A percentile compares a stretch with the other conserved stretches of the same genome.
Conservation (phyloP, 2,113 vertebrate species). For the Pituophis catenifer region DNA sequence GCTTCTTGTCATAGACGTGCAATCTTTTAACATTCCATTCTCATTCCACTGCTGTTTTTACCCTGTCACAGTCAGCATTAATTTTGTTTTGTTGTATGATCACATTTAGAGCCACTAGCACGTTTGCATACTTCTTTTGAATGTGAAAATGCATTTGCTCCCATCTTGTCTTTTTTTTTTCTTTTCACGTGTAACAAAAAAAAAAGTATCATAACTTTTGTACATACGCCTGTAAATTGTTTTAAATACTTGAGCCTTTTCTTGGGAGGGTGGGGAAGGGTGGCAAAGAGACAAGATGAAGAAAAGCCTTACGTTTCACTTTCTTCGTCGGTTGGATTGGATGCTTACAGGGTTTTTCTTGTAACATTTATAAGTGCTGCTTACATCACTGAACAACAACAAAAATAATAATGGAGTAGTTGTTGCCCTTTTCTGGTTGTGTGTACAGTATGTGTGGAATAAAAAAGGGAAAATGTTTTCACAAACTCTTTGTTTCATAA, state of each 20-base stretch:
- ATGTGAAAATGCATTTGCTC: slow-evolving; percentile 88
- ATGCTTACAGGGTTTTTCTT: slow-evolving; percentile 99
- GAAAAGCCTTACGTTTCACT: slow-evolving; percentile 99
- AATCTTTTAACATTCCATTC: slow-evolving; percentile 98
- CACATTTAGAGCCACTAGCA: slow-evolving; percentile 92
- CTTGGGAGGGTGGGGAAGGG: slow-evolving; percentile 76
- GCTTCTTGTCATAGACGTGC: slow-evolving; percentile 93
- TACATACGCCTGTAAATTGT: slow-evolving; percentile 99
- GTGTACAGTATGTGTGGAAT: slow-evolving; percentile 85
- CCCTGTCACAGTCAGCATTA: slow-evolving; percentile 80
- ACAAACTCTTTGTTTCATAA: slow-evolving; percentile 94
- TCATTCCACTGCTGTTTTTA: slow-evolving; percentile 76
- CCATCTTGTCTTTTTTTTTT: slow-evolving; percentile 77
- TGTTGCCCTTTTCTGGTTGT: slow-evolving; percentile 82
- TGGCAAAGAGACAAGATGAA: slow-evolving; percentile 87
- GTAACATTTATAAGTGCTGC: slow-evolving; percentile 99
- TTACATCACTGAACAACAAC: slow-evolving; percentile 95
- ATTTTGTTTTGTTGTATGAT: slow-evolving; percentile 71
- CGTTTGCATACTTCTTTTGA: slow-evolving; percentile 81
- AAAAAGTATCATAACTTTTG: slow-evolving; percentile 83
- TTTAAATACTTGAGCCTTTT: slow-evolving; percentile 99
- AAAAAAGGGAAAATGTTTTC: slow-evolving; percentile 87
- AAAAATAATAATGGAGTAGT: slow-evolving; percentile 90
- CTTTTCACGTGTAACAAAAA: slow-evolving; percentile 73
- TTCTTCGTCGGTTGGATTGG: slow-evolving; percentile 97